Evolutionary conservation across 2,797 vertebrate genomes (phyloP), one percentile per base, ranked within the genome.

Genomic region (Acanthis flammea): DNA sequence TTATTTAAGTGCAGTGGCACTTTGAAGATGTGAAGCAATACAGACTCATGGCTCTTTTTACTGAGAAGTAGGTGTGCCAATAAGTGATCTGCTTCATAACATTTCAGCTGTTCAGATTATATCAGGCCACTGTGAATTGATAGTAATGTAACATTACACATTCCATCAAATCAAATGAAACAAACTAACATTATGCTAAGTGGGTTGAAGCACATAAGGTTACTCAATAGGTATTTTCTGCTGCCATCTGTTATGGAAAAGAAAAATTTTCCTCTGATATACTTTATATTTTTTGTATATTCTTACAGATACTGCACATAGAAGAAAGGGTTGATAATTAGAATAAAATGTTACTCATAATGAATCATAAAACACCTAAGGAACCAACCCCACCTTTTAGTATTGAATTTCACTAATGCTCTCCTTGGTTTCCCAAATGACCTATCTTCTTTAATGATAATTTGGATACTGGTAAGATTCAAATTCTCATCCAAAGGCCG

Each of bases 401-500:
- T 96, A 95, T 94, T 95, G 92, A 92, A 88, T 94, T 97, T 94
- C 95, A 86, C 95, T 97, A 87, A 91, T 94, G 60, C 51, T 77
- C 76, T 74, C 67, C 75, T 94, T 95, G 93, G 57, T 94, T 92
- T 93, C 92, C 86, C 85, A 63, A 80, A 72, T 94, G 93, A 93
- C 84, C 95, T 95, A 63, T 92, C 89, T 84, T 93, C 84, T 94
- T 73, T 89, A 92, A 90, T 63, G 88, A 53, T 92, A 66, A 74
- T 95, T 94, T 96, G 65, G 88, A 85, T 96, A 85, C 95, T 94
- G 63, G 86, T 87, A 86, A 65, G 93, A 94, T 96, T 96, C 90
- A 90, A 78, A 63, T 95, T 77, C 72, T 94, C 90, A 53, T 81
- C 91, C 88, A 98, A 97, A 98, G 98, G 83, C 96, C 76, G 0